These are phyloP conservation scores for Nesoenas mayeri DNA, from an alignment of 2,113 vertebrate species.

Conservation along the genomic window DNA sequence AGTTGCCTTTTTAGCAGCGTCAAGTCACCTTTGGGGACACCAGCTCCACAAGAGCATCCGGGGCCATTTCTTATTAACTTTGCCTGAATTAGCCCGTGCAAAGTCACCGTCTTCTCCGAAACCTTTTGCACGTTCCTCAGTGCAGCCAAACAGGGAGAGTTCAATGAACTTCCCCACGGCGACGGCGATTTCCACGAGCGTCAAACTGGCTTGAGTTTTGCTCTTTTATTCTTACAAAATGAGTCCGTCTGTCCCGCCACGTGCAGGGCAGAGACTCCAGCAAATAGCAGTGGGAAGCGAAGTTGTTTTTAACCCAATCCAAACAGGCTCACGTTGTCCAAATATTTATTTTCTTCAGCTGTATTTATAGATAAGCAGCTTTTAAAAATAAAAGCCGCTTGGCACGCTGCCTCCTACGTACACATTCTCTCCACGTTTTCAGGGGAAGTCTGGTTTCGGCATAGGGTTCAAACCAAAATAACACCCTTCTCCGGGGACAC, in stretches of 20 bases:
- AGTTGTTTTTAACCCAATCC: not conserved
- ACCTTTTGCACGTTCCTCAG: rapidly evolving
- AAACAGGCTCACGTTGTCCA: not conserved
- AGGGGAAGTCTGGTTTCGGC: not conserved
- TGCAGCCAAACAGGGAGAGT: not conserved
- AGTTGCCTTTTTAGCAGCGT: rapidly evolving
- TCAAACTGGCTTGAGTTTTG: rapidly evolving
- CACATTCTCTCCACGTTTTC: rapidly evolving
- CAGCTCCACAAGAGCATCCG: not conserved
- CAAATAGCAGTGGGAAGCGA: not conserved
- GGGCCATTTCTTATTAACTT: not conserved
- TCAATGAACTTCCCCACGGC: not conserved
- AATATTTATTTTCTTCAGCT: not conserved
- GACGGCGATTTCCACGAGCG: rapidly evolving
- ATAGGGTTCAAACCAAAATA: not conserved
- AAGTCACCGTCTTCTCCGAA: not conserved
- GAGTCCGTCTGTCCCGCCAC: not conserved
- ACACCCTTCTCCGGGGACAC: not conserved
- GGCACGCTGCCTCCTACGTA: not conserved
- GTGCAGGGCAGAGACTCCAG: not conserved
- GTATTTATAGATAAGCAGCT: constrained; percentile 3
- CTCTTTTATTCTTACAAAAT: not conserved
- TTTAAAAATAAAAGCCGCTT: not conserved
- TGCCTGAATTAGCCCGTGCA: rapidly evolving
- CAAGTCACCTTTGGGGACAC: too few relatives aligned